Percentiles rank a stretch among this genome's conserved stretches.
Evolutionary conservation across 2,797 vertebrate species (phyloP).

Genomic region (Phrynocephalus guinanensis): DNA sequence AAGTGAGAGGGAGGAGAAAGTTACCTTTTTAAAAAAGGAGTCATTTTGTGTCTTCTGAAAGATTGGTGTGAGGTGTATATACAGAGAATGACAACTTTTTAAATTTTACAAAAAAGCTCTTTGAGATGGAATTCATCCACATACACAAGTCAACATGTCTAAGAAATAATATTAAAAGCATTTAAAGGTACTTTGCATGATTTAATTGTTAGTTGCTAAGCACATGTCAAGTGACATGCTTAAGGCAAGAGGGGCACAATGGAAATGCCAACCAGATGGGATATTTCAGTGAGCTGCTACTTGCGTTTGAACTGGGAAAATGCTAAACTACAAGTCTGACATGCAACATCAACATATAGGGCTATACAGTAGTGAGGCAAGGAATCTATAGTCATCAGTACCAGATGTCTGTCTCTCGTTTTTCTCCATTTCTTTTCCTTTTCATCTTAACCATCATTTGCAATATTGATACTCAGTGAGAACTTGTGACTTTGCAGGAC

Average conservation of each 20-base stretch:
- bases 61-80: too few species aligned
- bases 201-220: slow-evolving; percentile 12
- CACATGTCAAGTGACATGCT: not conserved
- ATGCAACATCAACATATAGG: not conserved
- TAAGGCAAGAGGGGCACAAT: not conserved
- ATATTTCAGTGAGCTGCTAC: slow-evolving; percentile 6
- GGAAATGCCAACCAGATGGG: slow-evolving; percentile 12
- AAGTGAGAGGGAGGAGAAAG: not conserved
- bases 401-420: not conserved
- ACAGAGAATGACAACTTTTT: not conserved
- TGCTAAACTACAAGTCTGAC: slow-evolving; percentile 6
- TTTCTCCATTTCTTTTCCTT: not conserved
- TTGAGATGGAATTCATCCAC: not conserved
- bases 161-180: not conserved
- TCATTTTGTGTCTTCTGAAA: too few species aligned
- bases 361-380: not conserved
- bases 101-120: not conserved
- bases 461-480: not conserved
- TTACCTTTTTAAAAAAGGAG: not conserved
- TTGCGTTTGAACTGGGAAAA: not conserved
- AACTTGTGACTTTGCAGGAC: not conserved
- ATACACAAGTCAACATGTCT: not conserved
- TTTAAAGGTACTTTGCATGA: not conserved
- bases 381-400: not conserved
- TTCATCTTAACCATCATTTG: not conserved